phyloP scores from a whole-genome alignment of 37 sponge, comb jelly and placozoan species.

The Bolinopsis microptera region DNA sequence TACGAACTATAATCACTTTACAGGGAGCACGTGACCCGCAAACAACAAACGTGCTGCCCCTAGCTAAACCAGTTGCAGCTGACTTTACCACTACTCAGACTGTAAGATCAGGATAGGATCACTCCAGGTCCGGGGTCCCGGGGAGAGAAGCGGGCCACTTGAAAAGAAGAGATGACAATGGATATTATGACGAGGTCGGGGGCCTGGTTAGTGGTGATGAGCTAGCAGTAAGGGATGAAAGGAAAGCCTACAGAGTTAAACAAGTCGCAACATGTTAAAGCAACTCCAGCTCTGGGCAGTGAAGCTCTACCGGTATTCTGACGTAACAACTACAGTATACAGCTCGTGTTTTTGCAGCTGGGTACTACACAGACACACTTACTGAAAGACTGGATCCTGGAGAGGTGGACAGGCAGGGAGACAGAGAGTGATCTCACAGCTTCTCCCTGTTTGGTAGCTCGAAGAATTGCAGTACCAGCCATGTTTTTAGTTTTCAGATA shows the following conservation, averaged over 20 bases:
- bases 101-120: too few species aligned
- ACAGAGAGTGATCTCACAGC: background rate
- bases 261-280: background rate
- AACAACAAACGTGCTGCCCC: background rate
- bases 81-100: too few species aligned
- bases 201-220: background rate
- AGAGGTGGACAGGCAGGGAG: too few species aligned
- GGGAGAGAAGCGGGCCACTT: too few species aligned
- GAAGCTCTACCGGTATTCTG: background rate
- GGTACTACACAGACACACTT: background rate
- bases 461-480: too few species aligned
- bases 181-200: background rate
- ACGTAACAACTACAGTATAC: background rate
- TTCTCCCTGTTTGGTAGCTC: too few species aligned
- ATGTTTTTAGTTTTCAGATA: too few species aligned
- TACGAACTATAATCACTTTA: background rate
- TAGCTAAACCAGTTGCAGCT: background rate
- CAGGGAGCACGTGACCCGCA: background rate
- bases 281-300: background rate
- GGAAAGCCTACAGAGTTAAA: background rate
- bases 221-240: background rate
- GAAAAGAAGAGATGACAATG: too few species aligned
- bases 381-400: too few species aligned
- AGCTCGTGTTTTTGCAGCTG: background rate
- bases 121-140: too few species aligned